phyloP scores from a whole-genome alignment of 1,140 invertebrate genomes.

The Cyrtorhinus lividipennis region DNA sequence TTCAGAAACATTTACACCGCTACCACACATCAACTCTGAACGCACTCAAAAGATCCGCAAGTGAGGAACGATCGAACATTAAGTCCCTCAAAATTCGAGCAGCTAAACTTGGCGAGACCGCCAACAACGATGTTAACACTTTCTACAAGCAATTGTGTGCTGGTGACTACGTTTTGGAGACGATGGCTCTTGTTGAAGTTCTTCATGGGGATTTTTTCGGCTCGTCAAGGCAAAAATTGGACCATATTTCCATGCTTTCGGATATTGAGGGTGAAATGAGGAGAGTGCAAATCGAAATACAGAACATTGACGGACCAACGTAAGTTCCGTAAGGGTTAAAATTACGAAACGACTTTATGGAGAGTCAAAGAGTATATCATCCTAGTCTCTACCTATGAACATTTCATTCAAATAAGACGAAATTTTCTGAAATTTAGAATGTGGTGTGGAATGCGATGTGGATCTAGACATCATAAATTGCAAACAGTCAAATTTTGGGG shows the following conservation, averaged over 20 bases:
- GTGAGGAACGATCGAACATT: too few relatives aligned
- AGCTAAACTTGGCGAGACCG: too few relatives aligned
- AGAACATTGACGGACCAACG: neutral
- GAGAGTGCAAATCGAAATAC: neutral
- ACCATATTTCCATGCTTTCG: neutral
- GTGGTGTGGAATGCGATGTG: too few relatives aligned
- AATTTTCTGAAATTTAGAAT: too few relatives aligned
- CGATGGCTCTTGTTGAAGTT: slow-evolving; percentile 7
- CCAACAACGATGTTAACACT: too few relatives aligned
- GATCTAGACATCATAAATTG: too few relatives aligned
- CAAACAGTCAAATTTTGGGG: too few relatives aligned
- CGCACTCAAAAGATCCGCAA: too few relatives aligned
- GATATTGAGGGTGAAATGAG: neutral
- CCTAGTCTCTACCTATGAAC: neutral
- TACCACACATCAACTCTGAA: too few relatives aligned
- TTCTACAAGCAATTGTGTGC: too few relatives aligned
- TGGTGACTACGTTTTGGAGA: slow-evolving; percentile 4
- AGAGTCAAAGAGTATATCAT: neutral
- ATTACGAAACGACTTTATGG: neutral
- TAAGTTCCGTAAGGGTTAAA: neutral
- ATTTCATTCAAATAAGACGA: neutral
- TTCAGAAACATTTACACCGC: too few relatives aligned
- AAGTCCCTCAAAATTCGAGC: too few relatives aligned
- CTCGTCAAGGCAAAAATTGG: neutral
- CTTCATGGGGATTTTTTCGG: neutral